phyloP scores from a whole-genome alignment of 2,888 invertebrate genomes.

The Electrophaes corylata region DNA sequence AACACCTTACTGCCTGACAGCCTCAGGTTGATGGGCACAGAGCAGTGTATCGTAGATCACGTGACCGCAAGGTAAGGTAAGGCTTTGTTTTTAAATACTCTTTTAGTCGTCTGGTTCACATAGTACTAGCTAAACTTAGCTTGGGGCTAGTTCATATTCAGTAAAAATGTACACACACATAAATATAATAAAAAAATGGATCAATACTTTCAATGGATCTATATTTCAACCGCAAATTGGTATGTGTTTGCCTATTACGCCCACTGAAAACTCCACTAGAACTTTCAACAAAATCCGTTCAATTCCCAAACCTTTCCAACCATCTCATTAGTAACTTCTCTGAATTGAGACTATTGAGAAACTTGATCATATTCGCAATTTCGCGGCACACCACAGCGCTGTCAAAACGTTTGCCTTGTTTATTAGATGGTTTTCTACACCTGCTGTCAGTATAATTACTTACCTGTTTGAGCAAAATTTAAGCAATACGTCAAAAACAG shows the following conservation, averaged over 20 bases:
- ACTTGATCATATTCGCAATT: constrained; percentile 30
- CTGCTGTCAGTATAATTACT: neutral
- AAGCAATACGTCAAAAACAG: no score
- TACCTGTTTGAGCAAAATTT: neutral
- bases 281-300: constrained; percentile 14
- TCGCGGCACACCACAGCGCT: constrained; percentile 14
- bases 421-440: constrained; percentile 11
- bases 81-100: no score
- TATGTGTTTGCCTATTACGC: constrained; percentile 6
- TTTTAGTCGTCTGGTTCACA: no score
- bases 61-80: no score
- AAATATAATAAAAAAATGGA: no score
- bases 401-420: constrained; percentile 27
- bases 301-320: constrained; percentile 17
- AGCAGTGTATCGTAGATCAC: no score
- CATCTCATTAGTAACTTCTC: constrained; percentile 26
- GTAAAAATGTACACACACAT: no score
- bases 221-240: constrained; percentile 7
- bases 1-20: no score
- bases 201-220: neutral
- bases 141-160: no score
- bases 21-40: no score
- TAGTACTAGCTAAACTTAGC: no score
- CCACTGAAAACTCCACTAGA: constrained; percentile 6
- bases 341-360: constrained; percentile 27